Evolutionary conservation across 2,888 invertebrate species (phyloP).

Genomic region (Drosophila atripex): DNA sequence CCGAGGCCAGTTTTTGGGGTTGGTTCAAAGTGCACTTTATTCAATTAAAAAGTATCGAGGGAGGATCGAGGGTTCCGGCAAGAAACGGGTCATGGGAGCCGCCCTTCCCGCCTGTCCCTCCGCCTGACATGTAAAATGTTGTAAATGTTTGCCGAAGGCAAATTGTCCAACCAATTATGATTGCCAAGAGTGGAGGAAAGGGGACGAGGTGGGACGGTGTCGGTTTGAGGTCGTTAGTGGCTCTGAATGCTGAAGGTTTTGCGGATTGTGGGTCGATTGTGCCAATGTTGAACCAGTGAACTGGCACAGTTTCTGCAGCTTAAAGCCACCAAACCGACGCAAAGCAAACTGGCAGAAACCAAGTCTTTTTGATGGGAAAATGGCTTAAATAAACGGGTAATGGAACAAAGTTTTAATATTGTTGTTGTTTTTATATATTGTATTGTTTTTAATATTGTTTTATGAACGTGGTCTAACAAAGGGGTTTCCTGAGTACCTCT

Average conservation of each 20-base stretch:
- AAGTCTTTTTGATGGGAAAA: slow-evolving; percentile 1
- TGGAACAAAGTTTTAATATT: slow-evolving; percentile 14
- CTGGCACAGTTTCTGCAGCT: slow-evolving; percentile 46
- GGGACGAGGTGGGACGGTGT: background rate
- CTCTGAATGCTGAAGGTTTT: slow-evolving; percentile 43
- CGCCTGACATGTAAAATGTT: slow-evolving; percentile 51
- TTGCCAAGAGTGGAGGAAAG: slow-evolving; percentile 21
- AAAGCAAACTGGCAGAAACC: background rate
- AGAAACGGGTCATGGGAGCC: slow-evolving; percentile 19
- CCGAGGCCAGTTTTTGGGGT: slow-evolving; percentile 34
- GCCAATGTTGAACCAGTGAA: slow-evolving; percentile 34
- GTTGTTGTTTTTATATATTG: too few relatives aligned
- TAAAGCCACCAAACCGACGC: slow-evolving; percentile 6
- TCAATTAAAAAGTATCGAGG: slow-evolving; percentile 66
- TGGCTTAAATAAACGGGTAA: slow-evolving; percentile 12
- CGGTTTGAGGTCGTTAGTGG: slow-evolving; percentile 18
- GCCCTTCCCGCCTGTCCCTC: slow-evolving; percentile 9
- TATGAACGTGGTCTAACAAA: slow-evolving; percentile 4
- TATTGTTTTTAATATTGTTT: slow-evolving; percentile 20
- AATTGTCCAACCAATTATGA: slow-evolving; percentile 70
- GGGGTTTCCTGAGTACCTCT: too few relatives aligned
- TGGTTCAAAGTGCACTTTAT: slow-evolving; percentile 71
- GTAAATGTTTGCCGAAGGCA: slow-evolving; percentile 69
- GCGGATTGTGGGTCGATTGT: slow-evolving; percentile 46
- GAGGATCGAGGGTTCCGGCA: background rate